phyloP scores from a whole-genome alignment of 2,888 invertebrate species.

The Nomada lathburiana region DNA sequence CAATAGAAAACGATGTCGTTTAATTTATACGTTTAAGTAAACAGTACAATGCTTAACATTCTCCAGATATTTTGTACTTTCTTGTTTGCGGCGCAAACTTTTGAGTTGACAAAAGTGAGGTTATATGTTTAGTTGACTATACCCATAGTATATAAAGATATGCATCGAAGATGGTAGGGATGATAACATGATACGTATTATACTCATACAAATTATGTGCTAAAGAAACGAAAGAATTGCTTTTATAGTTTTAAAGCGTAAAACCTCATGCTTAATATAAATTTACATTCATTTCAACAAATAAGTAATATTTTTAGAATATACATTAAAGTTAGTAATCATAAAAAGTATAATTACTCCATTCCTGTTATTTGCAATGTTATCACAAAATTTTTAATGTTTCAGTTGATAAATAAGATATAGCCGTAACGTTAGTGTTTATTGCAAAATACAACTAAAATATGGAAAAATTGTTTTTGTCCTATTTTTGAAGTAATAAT shows the following conservation, averaged over 20 bases:
- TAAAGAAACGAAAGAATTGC: neutral
- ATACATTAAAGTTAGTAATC: neutral
- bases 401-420: neutral
- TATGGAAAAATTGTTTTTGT: neutral
- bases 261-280: neutral
- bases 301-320: constrained; percentile 5
- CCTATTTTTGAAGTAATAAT: neutral
- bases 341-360: neutral
- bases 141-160: neutral
- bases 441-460: neutral
- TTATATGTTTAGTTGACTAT: constrained; percentile 38
- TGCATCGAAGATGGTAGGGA: constrained; percentile 1
- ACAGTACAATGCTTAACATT: constrained; percentile 4
- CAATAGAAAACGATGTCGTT: neutral
- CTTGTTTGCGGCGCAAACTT: constrained; percentile 13
- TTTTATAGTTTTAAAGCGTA: neutral
- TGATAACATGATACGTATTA: constrained; percentile 1
- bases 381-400: neutral
- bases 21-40: constrained; percentile 10
- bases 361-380: neutral
- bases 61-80: neutral
- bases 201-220: neutral
- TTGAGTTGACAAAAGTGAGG: constrained; percentile 28
- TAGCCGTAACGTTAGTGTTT: neutral
- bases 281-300: neutral